Conservation (phyloP, 2,888 invertebrate genomes). For the Vesta saturnalis region DNA sequence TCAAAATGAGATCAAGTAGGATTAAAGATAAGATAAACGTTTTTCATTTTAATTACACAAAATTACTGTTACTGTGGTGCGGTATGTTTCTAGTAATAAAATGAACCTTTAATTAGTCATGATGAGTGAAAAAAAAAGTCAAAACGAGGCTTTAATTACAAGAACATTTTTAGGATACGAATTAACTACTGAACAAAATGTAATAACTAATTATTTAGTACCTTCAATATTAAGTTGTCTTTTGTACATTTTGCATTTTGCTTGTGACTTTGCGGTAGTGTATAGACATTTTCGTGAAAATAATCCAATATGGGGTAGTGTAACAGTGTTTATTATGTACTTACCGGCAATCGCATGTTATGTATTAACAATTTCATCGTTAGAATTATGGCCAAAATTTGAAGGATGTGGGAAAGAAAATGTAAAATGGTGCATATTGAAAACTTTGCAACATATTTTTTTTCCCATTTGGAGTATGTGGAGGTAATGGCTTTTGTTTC, state of each 20-base stretch:
- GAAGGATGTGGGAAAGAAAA: conserved; percentile 63
- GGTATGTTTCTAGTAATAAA: background rate
- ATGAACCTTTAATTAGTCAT: background rate
- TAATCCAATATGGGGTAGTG: conserved; percentile 64
- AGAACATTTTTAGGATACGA: conserved; percentile 54
- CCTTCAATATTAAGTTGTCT: conserved; percentile 69
- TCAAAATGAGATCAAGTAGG: background rate
- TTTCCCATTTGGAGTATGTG: conserved; percentile 73
- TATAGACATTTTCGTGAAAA: conserved; percentile 71
- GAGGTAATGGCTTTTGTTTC: conserved; percentile 62
- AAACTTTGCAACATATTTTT: conserved; percentile 64
- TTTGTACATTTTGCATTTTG: conserved; percentile 73
- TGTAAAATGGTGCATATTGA: conserved; percentile 62
- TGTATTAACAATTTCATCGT: conserved; percentile 68
- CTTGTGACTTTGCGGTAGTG: conserved; percentile 74
- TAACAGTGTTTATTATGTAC: conserved; percentile 63
- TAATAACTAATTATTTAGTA: conserved; percentile 65
- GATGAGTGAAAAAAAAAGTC: background rate
- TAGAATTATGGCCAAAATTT: conserved; percentile 67
- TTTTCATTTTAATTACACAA: no score
- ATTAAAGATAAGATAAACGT: conserved; percentile 12
- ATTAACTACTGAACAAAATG: conserved; percentile 62
- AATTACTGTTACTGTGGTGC: no score
- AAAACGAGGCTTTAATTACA: conserved; percentile 22
- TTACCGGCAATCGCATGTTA: conserved; percentile 69